phyloP scores from a whole-genome alignment of 2,888 invertebrate species.

The Lasioglossum figueresi region DNA sequence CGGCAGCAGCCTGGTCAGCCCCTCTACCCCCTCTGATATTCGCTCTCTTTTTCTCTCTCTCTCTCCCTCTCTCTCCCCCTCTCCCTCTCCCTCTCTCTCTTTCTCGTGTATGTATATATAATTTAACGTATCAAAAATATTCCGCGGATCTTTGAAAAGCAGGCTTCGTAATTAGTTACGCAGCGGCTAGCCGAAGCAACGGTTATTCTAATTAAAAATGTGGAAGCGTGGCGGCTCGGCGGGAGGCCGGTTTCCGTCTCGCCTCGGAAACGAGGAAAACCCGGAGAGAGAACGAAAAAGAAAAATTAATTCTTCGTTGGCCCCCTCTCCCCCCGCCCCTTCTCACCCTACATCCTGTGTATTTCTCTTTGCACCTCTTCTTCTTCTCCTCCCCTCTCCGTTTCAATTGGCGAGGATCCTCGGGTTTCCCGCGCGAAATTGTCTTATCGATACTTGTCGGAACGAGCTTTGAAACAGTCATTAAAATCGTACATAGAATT shows the following conservation, averaged over 20 bases:
- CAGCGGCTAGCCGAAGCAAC: conserved; percentile 38
- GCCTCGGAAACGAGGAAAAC: conserved; percentile 28
- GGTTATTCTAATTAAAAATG: conserved; percentile 46
- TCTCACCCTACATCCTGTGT: not conserved
- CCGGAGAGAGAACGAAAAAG: conserved; percentile 1
- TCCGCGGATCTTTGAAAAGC: conserved; percentile 56
- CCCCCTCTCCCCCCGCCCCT: not conserved
- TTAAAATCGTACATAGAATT: conserved; percentile 72
- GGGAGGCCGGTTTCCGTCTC: conserved; percentile 65
- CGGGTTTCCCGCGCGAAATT: conserved; percentile 60
- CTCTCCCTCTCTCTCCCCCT: too few species aligned
- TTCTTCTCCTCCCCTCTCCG: conserved; percentile 38
- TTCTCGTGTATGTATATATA: conserved; percentile 32
- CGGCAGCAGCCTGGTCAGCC: conserved; percentile 2
- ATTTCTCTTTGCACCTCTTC: not conserved
- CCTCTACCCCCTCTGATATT: not conserved
- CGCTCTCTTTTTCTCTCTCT: not conserved
- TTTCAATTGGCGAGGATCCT: conserved; percentile 57
- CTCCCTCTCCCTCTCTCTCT: not conserved
- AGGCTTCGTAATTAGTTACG: conserved; percentile 52
- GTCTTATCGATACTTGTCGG: conserved; percentile 67
- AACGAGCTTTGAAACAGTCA: conserved; percentile 70
- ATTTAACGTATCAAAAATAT: conserved; percentile 60
- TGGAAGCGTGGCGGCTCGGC: conserved; percentile 39
- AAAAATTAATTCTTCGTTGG: not conserved